Evolutionary conservation across 2,797 vertebrate species (phyloP).

Genomic region (Galago senegalensis): DNA sequence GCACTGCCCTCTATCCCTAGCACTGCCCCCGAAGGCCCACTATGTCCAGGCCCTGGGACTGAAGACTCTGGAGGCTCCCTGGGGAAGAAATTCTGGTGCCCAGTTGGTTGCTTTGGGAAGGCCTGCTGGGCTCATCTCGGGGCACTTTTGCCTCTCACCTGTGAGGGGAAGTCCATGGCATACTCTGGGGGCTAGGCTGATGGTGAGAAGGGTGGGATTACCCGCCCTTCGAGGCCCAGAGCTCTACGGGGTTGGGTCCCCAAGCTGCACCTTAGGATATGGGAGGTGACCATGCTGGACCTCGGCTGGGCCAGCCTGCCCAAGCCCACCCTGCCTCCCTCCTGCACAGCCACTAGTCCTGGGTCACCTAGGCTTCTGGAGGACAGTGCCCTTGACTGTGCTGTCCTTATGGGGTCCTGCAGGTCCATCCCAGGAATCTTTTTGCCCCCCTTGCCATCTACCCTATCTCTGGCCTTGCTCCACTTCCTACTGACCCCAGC

Average conservation of each 20-base stretch:
- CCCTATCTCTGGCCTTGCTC: no score
- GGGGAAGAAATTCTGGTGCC: fast-evolving
- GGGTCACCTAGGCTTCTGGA: no score
- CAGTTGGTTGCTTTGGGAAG: not conserved
- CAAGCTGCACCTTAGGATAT: fast-evolving
- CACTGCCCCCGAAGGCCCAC: not conserved
- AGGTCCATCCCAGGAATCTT: no score
- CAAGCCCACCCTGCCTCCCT: not conserved
- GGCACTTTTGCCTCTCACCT: not conserved
- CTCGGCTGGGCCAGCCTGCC: not conserved
- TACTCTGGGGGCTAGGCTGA: fast-evolving
- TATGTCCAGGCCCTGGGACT: not conserved
- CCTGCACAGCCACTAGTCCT: no score
- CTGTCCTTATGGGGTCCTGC: no score
- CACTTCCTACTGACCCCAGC: no score
- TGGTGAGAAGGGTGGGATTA: fast-evolving
- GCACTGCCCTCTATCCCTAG: not conserved
- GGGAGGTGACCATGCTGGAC: fast-evolving
- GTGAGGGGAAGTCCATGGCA: no score
- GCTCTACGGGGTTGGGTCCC: fast-evolving
- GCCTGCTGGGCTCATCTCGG: not conserved
- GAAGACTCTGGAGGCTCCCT: not conserved
- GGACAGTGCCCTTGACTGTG: not conserved
- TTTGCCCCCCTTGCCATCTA: no score
- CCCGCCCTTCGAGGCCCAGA: fast-evolving